Base-by-base conservation (phyloP, 2,888 invertebrate species). In the Ophioninae sp. region DNA sequence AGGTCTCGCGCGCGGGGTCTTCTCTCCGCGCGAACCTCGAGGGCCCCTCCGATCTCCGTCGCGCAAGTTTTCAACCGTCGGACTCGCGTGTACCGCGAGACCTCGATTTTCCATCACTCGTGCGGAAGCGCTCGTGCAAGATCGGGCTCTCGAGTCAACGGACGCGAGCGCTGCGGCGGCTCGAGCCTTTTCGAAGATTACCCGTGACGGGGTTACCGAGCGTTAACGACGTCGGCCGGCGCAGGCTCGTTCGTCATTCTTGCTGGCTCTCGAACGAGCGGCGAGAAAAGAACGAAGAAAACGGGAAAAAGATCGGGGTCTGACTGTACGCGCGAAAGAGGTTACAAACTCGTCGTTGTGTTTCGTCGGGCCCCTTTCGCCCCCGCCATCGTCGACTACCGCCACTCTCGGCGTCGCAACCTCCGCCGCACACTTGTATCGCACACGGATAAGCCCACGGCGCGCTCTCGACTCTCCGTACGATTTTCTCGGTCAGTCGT, bases 401-500 rank as follows among this genome's bases (percentile, higher is more conserved):
- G 2, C 44, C 41, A 30, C 67, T 44, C 73, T 39, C 59, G 6
- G 37, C 41, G 41, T 50, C 68, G 6, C 13, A 41, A 50, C 72
- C 61, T 39, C 20, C 39, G 7, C 20, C 39, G 7, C 61, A 41
- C 8, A 62, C 37, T 68, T 21, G 37, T 13, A 69, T 23, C 13
- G 7, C 37, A 17, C 57, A 81, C 81, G 59, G 41, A 82, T 78
- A 61, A 81, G 72, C 76, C 67, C 79, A 73, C 76, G 65, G 69
- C 64, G 50, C 74, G 50, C 23, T 56, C 23, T 56, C 75, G 44
- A 23, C 67, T 67, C 77, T 61, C 77, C 62, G 20, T 41, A 67
- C 72, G 78, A 68, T 69, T 82, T 82, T 82, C 82, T 82, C 78
- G 82, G 82, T 82, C 82, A 82, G 82, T 82, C 82, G 74, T 82